Evolutionary conservation across 2,113 vertebrate genomes (phyloP).

Genomic region (Siphamia tubifer): DNA sequence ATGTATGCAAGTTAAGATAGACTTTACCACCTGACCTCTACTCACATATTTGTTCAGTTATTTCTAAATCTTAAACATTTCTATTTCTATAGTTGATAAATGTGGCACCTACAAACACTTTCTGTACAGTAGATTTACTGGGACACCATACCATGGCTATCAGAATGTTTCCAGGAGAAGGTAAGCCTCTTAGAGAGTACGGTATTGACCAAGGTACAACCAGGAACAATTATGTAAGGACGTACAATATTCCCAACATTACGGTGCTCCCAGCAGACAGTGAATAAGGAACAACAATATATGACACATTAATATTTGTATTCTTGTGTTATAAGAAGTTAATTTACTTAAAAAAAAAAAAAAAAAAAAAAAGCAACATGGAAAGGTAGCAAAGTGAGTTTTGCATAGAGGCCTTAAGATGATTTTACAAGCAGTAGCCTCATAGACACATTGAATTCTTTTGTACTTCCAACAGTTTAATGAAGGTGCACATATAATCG

Average conservation of each 20-base stretch:
- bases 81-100: neutral
- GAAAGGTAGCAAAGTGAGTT: neutral
- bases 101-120: neutral
- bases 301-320: too few species aligned
- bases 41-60: too few species aligned
- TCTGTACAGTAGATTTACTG: neutral
- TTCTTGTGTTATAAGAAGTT: too few species aligned
- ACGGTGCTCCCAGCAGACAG: neutral
- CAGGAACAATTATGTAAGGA: constrained; percentile 39
- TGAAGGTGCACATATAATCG: too few species aligned
- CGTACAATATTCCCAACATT: neutral
- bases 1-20: too few species aligned
- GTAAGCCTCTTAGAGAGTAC: constrained; percentile 62
- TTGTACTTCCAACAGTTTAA: too few species aligned
- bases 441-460: too few species aligned
- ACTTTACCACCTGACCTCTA: too few species aligned
- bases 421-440: too few species aligned
- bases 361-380: neutral
- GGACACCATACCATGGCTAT: constrained; percentile 1
- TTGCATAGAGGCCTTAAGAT: too few species aligned
- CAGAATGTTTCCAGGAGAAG: constrained; percentile 15
- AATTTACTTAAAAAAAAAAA: too few species aligned
- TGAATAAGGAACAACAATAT: neutral
- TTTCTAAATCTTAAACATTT: neutral
- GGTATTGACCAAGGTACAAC: constrained; percentile 37